phyloP scores from a whole-genome alignment of 2,888 invertebrate species.

The Agrilus cyanescens region DNA sequence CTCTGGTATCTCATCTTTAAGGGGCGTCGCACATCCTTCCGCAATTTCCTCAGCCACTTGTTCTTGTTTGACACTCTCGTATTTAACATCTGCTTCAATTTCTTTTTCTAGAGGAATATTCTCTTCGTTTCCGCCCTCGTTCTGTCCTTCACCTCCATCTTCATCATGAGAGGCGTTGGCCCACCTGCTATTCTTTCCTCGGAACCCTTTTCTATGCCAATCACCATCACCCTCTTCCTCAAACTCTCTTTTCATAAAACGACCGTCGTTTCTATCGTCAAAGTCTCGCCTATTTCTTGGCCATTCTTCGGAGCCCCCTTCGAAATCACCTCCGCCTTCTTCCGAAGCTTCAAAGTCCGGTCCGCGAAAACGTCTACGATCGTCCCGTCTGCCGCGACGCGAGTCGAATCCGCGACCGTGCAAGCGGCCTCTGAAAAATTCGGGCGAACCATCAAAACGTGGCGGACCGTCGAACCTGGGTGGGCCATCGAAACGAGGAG shows the following conservation, averaged over 20 bases:
- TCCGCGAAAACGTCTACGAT: constrained; percentile 15
- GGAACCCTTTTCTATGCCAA: constrained; percentile 7
- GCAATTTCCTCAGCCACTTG: constrained; percentile 12
- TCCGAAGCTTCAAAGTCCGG: constrained; percentile 9
- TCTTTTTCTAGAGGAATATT: constrained; percentile 11
- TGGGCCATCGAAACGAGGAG: constrained; percentile 23
- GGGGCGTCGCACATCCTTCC: constrained; percentile 23
- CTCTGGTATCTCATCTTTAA: constrained; percentile 20
- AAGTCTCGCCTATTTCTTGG: constrained; percentile 13
- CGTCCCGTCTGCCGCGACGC: constrained; percentile 15
- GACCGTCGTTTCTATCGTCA: constrained; percentile 12
- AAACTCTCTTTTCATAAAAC: constrained; percentile 12
- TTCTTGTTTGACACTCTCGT: constrained; percentile 7
- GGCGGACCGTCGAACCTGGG: constrained; percentile 20
- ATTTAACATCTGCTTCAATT: constrained; percentile 7
- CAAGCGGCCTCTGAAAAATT: constrained; percentile 12
- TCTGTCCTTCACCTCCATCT: constrained; percentile 5
- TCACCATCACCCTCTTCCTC: constrained; percentile 8
- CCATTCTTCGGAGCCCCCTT: constrained; percentile 12
- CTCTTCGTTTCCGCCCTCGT: constrained; percentile 7
- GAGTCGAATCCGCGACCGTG: constrained; percentile 9
- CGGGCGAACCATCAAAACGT: constrained; percentile 18
- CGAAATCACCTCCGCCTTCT: neutral
- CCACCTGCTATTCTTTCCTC: constrained; percentile 21
- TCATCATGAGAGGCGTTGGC: constrained; percentile 17